Percentiles rank a stretch among this genome's conserved stretches.
Evolutionary conservation across 2,113 vertebrate genomes (phyloP).

Genomic region (Petrocephalus microphthalmus): DNA sequence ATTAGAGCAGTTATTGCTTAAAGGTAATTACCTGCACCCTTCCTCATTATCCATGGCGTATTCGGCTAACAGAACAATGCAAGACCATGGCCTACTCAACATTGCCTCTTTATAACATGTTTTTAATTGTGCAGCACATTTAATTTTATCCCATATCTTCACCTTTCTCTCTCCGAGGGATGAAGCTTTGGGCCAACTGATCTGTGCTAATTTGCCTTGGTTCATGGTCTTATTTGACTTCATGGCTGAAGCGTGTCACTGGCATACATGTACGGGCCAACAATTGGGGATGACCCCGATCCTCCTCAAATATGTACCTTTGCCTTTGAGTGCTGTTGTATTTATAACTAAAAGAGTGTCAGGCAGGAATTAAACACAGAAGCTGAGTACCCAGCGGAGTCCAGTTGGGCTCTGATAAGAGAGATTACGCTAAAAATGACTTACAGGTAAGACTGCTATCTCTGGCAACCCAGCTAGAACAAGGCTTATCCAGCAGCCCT

Average conservation of each 20-base stretch:
- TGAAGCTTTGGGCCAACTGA: slow-evolving; percentile 42
- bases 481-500: slow-evolving; percentile 57
- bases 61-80: slow-evolving; percentile 47
- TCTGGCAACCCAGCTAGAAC: slow-evolving; percentile 61
- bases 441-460: slow-evolving; percentile 67
- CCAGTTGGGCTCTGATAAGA: slow-evolving; percentile 62
- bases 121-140: slow-evolving; percentile 12
- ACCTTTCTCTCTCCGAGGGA: slow-evolving; percentile 28
- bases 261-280: background rate
- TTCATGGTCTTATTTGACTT: slow-evolving; percentile 50
- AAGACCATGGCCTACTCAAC: slow-evolving; percentile 42
- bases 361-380: slow-evolving; percentile 52
- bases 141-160: slow-evolving; percentile 20
- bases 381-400: slow-evolving; percentile 51
- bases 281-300: slow-evolving; percentile 48
- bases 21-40: slow-evolving; percentile 59
- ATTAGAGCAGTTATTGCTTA: slow-evolving; percentile 44
- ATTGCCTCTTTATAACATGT: slow-evolving; percentile 27
- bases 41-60: slow-evolving; percentile 41
- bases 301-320: slow-evolving; percentile 60
- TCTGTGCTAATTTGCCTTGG: slow-evolving; percentile 49
- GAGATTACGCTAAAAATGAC: slow-evolving; percentile 69
- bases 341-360: slow-evolving; percentile 40
- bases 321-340: slow-evolving; percentile 38
- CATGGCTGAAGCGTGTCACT: slow-evolving; percentile 39